phyloP scores from a whole-genome alignment of 2,797 vertebrate genomes.

The Garrulus glandarius region DNA sequence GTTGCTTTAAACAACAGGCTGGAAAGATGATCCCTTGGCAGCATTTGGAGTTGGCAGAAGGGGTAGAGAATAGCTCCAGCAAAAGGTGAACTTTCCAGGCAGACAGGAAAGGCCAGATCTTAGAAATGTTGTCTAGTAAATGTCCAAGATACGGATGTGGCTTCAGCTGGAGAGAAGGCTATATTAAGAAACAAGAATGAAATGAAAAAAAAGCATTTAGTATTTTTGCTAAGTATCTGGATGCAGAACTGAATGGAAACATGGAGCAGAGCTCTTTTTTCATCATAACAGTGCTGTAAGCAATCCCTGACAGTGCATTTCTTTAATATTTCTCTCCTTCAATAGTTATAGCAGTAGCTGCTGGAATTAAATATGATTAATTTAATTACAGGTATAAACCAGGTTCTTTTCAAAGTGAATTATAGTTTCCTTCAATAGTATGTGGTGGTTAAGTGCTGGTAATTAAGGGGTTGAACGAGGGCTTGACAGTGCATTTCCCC shows the following conservation, averaged over 20 bases:
- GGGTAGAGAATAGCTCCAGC: not conserved
- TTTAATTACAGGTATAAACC: constrained; percentile 60
- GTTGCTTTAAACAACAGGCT: not conserved
- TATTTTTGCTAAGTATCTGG: not conserved
- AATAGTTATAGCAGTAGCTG: not conserved
- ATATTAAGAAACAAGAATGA: not conserved
- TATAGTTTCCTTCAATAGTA: constrained; percentile 32
- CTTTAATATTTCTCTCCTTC: constrained; percentile 31
- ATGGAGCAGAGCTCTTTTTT: not conserved
- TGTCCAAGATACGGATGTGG: not conserved
- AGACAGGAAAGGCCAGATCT: not conserved
- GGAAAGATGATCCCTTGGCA: not conserved
- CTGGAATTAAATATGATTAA: constrained; percentile 64
- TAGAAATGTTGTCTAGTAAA: not conserved
- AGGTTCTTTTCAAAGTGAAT: constrained; percentile 46
- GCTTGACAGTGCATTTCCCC: constrained; percentile 30
- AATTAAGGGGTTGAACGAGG: constrained; percentile 31
- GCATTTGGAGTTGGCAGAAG: not conserved
- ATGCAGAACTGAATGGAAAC: not conserved
- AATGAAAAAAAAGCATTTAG: not conserved
- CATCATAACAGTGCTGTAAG: not conserved
- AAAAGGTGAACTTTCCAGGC: not conserved
- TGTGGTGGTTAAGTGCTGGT: constrained; percentile 9
- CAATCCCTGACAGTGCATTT: not conserved
- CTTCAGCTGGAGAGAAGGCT: not conserved